Conservation (phyloP, 2,797 vertebrate species). For the Hippocampus kuda region DNA sequence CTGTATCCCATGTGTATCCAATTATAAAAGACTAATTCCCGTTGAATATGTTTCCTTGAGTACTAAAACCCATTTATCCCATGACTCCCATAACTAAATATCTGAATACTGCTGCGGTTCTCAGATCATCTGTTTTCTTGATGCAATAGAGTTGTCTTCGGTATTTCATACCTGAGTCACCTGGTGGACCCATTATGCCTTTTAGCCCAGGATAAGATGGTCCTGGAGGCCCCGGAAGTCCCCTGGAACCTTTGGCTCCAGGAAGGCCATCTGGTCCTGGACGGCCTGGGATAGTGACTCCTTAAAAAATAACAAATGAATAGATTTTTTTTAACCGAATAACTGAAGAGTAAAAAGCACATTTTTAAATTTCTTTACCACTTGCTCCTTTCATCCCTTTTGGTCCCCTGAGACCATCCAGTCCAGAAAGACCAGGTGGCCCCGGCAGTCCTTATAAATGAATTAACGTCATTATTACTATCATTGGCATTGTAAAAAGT, state of each 20-base stretch:
- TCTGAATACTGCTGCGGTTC: not conserved
- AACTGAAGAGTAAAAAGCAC: not conserved
- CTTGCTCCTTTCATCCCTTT: slow-evolving; percentile 43
- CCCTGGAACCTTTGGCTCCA: slow-evolving; percentile 45
- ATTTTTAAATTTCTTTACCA: slow-evolving; percentile 27
- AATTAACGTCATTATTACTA: not conserved
- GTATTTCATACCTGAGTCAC: slow-evolving; percentile 33
- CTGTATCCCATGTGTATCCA: not conserved
- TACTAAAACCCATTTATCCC: no score
- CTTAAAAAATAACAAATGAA: slow-evolving; percentile 18
- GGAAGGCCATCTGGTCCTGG: slow-evolving; percentile 39
- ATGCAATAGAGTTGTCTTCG: not conserved
- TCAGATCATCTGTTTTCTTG: not conserved
- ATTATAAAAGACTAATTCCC: not conserved
- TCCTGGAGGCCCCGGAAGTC: slow-evolving; percentile 34
- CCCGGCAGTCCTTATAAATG: slow-evolving; percentile 36
- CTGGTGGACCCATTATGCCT: slow-evolving; percentile 39
- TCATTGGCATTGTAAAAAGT: not conserved
- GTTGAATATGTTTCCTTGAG: not conserved
- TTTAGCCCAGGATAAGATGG: slow-evolving; percentile 19
- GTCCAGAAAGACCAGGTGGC: slow-evolving; percentile 44
- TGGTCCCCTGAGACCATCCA: slow-evolving; percentile 51
- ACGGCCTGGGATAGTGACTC: slow-evolving; percentile 23
- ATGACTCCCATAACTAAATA: no score
- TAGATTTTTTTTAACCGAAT: not conserved